Percentiles rank a stretch among this genome's conserved stretches.
Evolutionary conservation across 2,113 vertebrate species (phyloP).

Genomic region (Actenoides hombroni): DNA sequence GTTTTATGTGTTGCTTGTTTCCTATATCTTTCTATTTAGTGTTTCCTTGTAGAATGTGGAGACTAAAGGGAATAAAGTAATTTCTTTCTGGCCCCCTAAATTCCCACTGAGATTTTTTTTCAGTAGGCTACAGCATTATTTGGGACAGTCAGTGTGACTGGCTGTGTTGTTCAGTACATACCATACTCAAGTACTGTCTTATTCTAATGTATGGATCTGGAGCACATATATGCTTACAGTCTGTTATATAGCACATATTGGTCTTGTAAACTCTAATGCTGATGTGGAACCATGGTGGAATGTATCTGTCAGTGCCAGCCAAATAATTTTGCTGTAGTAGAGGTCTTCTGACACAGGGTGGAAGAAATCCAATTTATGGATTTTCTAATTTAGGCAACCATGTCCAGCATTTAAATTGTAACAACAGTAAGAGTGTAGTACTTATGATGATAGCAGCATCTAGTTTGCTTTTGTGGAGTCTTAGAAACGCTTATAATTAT

Average conservation of each 20-base stretch:
- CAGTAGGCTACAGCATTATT: background rate
- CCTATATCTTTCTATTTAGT: background rate
- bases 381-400: background rate
- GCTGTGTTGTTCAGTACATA: background rate
- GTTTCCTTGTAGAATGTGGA: background rate
- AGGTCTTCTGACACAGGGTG: background rate
- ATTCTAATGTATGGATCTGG: background rate
- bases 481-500: background rate
- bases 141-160: rapidly evolving
- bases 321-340: background rate
- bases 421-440: background rate
- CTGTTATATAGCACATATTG: background rate
- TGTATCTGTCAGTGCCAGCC: background rate
- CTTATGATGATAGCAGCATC: background rate
- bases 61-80: background rate
- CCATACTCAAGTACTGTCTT: background rate
- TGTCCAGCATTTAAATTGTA: background rate
- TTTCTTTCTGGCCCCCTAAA: background rate
- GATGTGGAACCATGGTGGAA: background rate
- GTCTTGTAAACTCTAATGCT: background rate
- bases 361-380: background rate
- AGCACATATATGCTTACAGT: background rate
- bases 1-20: background rate
- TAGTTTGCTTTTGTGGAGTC: background rate
- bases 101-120: background rate